Conservation (phyloP, 2,113 vertebrate species). For the Thermophis baileyi region DNA sequence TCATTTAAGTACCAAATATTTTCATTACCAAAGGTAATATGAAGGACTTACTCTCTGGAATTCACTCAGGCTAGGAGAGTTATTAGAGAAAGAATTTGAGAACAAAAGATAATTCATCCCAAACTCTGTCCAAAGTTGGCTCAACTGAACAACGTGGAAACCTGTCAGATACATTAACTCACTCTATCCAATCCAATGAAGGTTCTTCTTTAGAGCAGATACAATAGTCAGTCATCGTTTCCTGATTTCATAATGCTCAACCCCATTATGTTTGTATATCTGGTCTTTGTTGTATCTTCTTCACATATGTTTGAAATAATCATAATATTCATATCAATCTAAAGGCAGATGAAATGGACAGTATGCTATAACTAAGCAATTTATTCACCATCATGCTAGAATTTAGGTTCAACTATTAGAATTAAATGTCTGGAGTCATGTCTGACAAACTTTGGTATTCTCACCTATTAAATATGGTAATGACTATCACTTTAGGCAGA, state of each 20-base stretch:
- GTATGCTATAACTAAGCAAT: background rate
- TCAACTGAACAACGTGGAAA: background rate
- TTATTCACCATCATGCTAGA: background rate
- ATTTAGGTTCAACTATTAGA: background rate
- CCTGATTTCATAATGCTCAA: background rate
- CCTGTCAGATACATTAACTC: background rate
- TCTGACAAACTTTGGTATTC: background rate
- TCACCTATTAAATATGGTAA: background rate
- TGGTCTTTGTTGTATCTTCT: background rate
- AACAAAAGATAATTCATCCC: background rate
- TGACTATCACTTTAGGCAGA: background rate
- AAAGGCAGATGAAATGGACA: background rate
- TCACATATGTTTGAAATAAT: background rate
- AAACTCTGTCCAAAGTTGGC: background rate
- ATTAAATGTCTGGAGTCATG: background rate
- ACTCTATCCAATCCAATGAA: background rate
- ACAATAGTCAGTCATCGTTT: background rate
- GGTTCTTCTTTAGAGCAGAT: background rate
- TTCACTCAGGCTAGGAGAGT: background rate
- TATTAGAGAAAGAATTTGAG: background rate
- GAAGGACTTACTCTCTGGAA: background rate
- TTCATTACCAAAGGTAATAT: background rate
- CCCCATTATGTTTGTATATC: background rate
- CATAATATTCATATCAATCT: background rate
- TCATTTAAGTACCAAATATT: background rate